Evolutionary conservation across 1,140 invertebrate species (phyloP), one percentile per base, ranked within the genome.

Genomic region (Scaptodrosophila lebanonensis): DNA sequence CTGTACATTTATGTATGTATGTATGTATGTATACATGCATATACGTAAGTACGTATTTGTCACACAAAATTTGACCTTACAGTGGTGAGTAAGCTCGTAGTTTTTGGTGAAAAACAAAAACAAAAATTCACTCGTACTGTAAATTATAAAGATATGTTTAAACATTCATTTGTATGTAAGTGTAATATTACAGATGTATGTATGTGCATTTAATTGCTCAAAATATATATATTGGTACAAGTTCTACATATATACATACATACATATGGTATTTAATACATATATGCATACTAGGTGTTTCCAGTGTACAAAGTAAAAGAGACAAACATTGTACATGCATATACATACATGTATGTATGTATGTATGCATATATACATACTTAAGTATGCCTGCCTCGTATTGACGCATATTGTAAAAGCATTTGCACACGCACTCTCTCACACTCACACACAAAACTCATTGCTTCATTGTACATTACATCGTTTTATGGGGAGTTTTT

Each of bases 21-120:
- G 29, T 12, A 18, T 18, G 49, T 29, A 1, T 18, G 20, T 8
- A 18, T 32, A 17, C 22, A 18, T 32, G 42, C 16, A 16, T 2
- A 38, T 20, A 20, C 20, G 42, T 15, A 56, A 35, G 36, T 27
- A 35, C 8, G 29, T 8, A 48, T 51, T 66, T 66, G 63, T 66
- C 57, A 66, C 44, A 58, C 25, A 39, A 65, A 66, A 66, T 66
- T 49, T 66, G 62, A 66, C 63, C 63, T 66, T 66, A 66, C 58
- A 45, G 53, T 56, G 63, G 44, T 47, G 44, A 30, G 8, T 11
- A 2, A 12, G 25, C 7, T 8, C 50, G 53, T 20, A 22, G 22
- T 8, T 27, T 18, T 9, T 50, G 35, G 48, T 50, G 48, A 18
- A 30, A 39, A 33, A 17, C 6, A n/a, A 30, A 50, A 66, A 45